Evolutionary conservation across 2,797 vertebrate species (phyloP).

Genomic region (Emydoidea blandingii): DNA sequence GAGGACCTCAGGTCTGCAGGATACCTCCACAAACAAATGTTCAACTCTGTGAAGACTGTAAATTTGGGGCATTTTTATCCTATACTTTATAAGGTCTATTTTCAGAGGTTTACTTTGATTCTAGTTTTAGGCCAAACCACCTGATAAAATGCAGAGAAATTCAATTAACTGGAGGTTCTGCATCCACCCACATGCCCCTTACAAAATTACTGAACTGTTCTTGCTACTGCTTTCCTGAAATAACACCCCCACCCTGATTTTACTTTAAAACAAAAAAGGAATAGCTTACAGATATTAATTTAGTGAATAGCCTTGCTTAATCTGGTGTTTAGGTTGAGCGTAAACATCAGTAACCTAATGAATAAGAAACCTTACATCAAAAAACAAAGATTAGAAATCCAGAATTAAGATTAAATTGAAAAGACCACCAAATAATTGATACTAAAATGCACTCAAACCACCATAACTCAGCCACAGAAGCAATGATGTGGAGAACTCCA

Average conservation of each 20-base stretch:
- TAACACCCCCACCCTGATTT: background rate
- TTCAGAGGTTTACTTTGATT: background rate
- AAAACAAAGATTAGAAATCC: background rate
- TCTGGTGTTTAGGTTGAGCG: slow-evolving; percentile 1
- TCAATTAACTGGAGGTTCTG: background rate
- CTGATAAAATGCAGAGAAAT: background rate
- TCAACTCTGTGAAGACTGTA: background rate
- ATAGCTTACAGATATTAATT: slow-evolving; percentile 7
- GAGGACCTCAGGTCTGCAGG: background rate
- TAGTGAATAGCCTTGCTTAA: background rate
- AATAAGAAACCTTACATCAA: background rate
- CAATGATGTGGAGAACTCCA: background rate
- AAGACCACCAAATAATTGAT: background rate
- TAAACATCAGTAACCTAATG: background rate
- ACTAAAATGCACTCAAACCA: background rate
- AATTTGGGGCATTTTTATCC: slow-evolving; percentile 6
- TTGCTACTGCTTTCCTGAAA: background rate
- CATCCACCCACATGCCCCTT: background rate
- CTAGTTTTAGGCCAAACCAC: too few relatives aligned
- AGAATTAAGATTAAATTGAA: slow-evolving; percentile 1
- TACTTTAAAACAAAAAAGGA: slow-evolving; percentile 12
- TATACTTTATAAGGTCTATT: background rate
- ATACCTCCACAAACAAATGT: background rate
- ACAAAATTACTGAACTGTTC: background rate
- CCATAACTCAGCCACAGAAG: background rate